Percentiles rank a stretch among this genome's conserved stretches.
These are phyloP conservation scores for Sinocyclocheilus anophthalmus DNA, from an alignment of 2,113 vertebrate genomes.

Conservation along the genomic window DNA sequence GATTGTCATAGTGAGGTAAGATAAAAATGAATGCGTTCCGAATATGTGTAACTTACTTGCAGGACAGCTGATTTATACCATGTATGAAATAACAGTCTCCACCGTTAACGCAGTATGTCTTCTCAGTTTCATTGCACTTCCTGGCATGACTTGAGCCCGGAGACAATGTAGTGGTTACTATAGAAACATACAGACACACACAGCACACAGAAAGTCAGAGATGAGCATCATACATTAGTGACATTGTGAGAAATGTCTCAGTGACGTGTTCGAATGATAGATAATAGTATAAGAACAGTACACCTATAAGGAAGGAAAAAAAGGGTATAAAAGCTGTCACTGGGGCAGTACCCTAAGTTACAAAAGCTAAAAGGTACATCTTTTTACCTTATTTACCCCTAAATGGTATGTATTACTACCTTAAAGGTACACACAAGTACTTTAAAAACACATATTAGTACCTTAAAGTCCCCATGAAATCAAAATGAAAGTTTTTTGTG, in stretches of 20 bases:
- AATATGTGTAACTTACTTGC: slow-evolving; percentile 89
- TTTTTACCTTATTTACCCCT: no score
- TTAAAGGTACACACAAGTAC: no score
- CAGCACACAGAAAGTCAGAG: neutral
- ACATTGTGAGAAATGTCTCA: neutral
- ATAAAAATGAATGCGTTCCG: neutral
- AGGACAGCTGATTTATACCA: slow-evolving; percentile 96
- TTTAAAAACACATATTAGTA: no score
- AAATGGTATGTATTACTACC: no score
- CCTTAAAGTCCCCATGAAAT: no score
- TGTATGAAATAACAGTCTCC: slow-evolving; percentile 99
- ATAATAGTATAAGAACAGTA: neutral
- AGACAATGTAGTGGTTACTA: slow-evolving; percentile 88
- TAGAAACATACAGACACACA: slow-evolving; percentile 33
- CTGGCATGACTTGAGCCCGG: slow-evolving; percentile 89
- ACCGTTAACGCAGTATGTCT: slow-evolving; percentile 93
- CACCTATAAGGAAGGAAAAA: no score
- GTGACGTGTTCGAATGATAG: neutral
- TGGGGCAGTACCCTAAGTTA: no score
- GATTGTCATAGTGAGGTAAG: neutral
- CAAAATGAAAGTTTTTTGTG: no score
- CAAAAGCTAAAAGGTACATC: no score
- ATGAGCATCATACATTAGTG: neutral
- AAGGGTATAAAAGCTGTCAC: no score
- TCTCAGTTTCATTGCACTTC: slow-evolving; percentile 96